Percentiles rank a stretch among this genome's conserved stretches.
Evolutionary conservation across 2,113 vertebrate genomes (phyloP).

Genomic region (Callipepla californica): DNA sequence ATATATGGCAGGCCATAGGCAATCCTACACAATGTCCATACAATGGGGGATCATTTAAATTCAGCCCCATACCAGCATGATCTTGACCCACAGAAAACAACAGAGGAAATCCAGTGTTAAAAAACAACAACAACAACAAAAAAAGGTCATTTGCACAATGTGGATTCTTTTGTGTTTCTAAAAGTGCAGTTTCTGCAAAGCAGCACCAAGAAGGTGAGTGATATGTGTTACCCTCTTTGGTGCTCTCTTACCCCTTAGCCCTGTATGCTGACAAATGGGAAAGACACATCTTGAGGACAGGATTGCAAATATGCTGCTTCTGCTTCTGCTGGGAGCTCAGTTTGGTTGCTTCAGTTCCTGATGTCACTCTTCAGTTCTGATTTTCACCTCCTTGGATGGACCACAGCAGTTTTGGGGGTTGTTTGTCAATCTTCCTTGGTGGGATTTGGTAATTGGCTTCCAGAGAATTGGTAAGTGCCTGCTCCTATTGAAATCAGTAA

Average conservation of each 20-base stretch:
- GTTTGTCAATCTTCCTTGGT: neutral
- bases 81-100: neutral
- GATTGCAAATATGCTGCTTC: fast-evolving
- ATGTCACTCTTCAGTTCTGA: neutral
- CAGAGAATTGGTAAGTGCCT: neutral
- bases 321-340: neutral
- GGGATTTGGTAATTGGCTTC: neutral
- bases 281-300: neutral
- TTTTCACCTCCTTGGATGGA: neutral
- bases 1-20: neutral
- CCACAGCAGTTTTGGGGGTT: neutral
- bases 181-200: neutral
- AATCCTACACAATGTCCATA: neutral
- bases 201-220: neutral
- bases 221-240: neutral
- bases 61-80: neutral
- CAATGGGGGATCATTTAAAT: neutral
- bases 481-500: neutral
- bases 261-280: neutral
- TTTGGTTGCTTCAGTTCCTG: neutral
- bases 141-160: neutral
- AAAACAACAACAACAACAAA: neutral
- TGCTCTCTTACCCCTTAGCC: neutral
- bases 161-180: neutral
- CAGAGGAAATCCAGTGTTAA: neutral